Base-by-base conservation (phyloP, 2,888 invertebrate genomes). In the Trissoscelio sp. region DNA sequence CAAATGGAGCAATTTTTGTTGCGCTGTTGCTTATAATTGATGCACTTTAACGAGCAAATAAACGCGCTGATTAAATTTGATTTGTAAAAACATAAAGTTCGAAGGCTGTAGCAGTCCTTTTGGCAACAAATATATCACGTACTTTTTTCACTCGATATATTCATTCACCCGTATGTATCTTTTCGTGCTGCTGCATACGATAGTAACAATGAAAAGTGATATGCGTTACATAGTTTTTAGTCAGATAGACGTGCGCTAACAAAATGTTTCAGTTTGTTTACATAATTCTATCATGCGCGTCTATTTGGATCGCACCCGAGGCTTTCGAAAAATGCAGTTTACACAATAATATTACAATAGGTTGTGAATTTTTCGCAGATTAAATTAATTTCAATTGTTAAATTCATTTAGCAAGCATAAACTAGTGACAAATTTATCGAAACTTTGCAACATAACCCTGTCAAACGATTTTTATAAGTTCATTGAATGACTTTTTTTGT, bases 191-290 rank as follows among this genome's bases (percentile, higher is more conserved):
- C 20, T 42, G 72, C 72, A 73, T 73, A 44, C 55, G 53, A 64
- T 62, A 64, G 48, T 62, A 64, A 73, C 73, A 73, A 55, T 73
- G 73, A 73, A 64, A 55, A 74, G 24, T 64, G 57, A 64, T 55
- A 64, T 39, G 34, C 57, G 44, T 64, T 42, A 64, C 28, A 22
- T 31, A 34, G 46, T 64, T 62, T n/a, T 64, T 31, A 64, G 37
- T 37, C 57, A 46, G 51, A 24, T 70, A 62, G 62, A 42, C 24
- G 53, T 28, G 20, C 22, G 34, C 6, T 44, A 51, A 73, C 72
- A 51, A 60, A 64, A 64, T 64, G 28, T 62, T 60, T 55, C 44
- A 73, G 44, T 58, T 55, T 73, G 62, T 73, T 55, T 73, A 53
- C 64, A 22, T 28, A 18, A 31, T 64, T 44, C 14, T 34, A 64